Conservation (phyloP, 2,797 vertebrate genomes). For the Graptemys geographica region DNA sequence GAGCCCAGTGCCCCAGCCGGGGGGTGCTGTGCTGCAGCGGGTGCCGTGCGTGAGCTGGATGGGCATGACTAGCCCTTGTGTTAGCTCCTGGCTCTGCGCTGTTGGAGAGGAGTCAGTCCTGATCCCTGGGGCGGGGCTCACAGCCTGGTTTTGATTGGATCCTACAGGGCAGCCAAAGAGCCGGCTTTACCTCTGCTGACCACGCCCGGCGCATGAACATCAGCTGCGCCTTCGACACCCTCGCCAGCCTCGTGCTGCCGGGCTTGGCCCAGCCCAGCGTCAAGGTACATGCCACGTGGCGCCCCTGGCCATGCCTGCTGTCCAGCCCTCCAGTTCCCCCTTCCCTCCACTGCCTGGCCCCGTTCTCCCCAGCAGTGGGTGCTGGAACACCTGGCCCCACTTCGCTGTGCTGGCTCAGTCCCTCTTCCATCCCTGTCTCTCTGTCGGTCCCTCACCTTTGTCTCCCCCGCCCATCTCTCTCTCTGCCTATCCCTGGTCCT, state of each 20-base stretch:
- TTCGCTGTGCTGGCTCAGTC: background rate
- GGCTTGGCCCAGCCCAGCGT: background rate
- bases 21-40: background rate
- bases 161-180: background rate
- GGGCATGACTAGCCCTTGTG: background rate
- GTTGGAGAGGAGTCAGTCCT: background rate
- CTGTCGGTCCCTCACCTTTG: background rate
- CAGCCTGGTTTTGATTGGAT: background rate
- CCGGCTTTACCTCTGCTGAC: background rate
- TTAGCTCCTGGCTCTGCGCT: background rate
- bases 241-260: background rate
- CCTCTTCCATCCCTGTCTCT: background rate
- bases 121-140: background rate
- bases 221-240: background rate
- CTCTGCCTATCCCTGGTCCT: background rate
- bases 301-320: no score
- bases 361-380: background rate
- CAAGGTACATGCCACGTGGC: background rate
- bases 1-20: background rate
- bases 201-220: background rate
- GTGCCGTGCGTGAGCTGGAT: background rate
- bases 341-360: background rate
- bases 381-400: background rate
- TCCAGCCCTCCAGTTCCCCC: background rate
- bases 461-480: background rate